Evolutionary conservation across 2,797 vertebrate species (phyloP).

Genomic region (Premnoplex brunnescens): DNA sequence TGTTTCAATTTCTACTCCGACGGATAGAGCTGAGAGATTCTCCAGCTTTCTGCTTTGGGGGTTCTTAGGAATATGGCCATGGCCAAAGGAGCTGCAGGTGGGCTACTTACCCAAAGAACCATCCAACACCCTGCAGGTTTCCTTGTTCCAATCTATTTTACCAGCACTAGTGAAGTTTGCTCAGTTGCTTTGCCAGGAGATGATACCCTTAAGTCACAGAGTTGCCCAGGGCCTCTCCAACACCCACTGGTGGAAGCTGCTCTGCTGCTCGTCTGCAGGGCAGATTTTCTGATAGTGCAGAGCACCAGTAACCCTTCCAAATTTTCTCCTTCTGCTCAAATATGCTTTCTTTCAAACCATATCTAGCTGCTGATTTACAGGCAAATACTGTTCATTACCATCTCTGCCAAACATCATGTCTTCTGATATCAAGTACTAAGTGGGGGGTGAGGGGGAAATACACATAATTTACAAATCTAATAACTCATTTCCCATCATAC

Average conservation of each 20-base stretch:
- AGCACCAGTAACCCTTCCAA: neutral
- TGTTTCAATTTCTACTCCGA: neutral
- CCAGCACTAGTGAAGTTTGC: neutral
- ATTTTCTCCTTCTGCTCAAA: neutral
- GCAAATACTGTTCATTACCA: neutral
- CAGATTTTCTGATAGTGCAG: neutral
- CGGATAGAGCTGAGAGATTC: neutral
- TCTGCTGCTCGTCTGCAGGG: neutral
- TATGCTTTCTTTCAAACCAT: neutral
- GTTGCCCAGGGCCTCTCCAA: neutral
- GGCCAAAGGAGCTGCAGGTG: neutral
- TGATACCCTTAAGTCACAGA: neutral
- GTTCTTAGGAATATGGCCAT: neutral
- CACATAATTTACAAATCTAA: slow-evolving; percentile 36
- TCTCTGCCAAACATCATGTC: slow-evolving; percentile 12
- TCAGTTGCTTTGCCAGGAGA: neutral
- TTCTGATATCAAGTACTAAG: neutral
- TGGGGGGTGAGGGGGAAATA: neutral
- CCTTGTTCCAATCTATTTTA: neutral
- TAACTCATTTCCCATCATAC: slow-evolving; percentile 19
- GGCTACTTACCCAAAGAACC: neutral
- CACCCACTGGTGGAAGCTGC: neutral
- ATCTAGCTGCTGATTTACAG: slow-evolving; percentile 10
- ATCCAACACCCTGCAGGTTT: neutral
- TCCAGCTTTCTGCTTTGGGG: neutral